A percentile compares a stretch with the other conserved stretches of the same genome.
phyloP scores from a whole-genome alignment of 2,888 invertebrate species.

The Laothoe populi region DNA sequence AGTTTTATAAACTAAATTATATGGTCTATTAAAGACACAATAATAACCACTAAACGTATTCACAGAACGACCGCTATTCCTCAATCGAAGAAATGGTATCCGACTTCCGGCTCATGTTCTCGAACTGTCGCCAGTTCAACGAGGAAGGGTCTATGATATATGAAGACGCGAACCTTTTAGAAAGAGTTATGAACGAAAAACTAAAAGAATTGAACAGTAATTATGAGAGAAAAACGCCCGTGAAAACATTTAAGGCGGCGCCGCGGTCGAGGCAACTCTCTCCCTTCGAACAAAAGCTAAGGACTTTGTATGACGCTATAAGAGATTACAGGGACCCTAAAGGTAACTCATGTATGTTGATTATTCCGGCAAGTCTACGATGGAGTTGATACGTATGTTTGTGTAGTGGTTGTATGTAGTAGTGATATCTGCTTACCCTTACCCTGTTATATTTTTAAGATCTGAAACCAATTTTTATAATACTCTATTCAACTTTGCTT shows the following conservation, averaged over 20 bases:
- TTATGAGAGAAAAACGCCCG: slow-evolving; percentile 77
- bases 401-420: not conserved
- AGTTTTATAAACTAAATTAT: not conserved
- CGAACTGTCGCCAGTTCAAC: slow-evolving; percentile 98
- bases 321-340: slow-evolving; percentile 90
- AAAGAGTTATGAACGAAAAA: slow-evolving; percentile 93
- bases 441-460: not conserved
- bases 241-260: slow-evolving; percentile 78
- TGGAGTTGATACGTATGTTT: slow-evolving; percentile 1
- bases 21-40: slow-evolving; percentile 13
- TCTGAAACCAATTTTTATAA: no score
- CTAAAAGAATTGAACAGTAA: slow-evolving; percentile 90
- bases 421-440: not conserved
- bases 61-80: slow-evolving; percentile 90
- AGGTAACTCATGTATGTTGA: slow-evolving; percentile 51
- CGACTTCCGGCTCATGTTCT: slow-evolving; percentile 97
- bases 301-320: slow-evolving; percentile 94
- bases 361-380: slow-evolving; percentile 5
- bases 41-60: not conserved
- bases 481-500: no score
- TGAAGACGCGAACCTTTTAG: slow-evolving; percentile 95
- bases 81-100: slow-evolving; percentile 93
- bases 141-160: slow-evolving; percentile 97
- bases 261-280: slow-evolving; percentile 76
- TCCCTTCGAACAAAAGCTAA: slow-evolving; percentile 90